A percentile compares a stretch with the other conserved stretches of the same genome.
These are phyloP conservation scores for Trichoplusia ni DNA, from an alignment of 1,140 invertebrate species.

Conservation along the genomic window DNA sequence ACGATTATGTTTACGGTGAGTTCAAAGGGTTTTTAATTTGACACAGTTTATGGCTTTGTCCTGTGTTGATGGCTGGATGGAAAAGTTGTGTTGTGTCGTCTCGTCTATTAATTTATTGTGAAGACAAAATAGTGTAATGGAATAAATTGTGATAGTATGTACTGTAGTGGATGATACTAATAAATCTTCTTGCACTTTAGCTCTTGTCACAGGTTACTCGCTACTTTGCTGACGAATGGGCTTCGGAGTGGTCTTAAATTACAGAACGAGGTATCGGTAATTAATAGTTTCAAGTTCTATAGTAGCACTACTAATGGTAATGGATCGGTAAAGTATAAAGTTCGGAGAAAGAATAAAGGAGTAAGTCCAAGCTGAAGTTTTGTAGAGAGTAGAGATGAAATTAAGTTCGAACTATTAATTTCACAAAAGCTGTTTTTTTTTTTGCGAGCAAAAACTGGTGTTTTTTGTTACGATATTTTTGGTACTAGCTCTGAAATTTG, in stretches of 20 bases:
- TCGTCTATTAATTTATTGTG: conserved; percentile 56
- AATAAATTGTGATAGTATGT: conserved; percentile 26
- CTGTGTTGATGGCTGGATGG: conserved; percentile 54
- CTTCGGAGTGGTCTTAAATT: neutral
- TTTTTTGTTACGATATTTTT: no score
- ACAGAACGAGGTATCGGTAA: no score
- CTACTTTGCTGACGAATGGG: neutral
- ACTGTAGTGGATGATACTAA: conserved; percentile 16
- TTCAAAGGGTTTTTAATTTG: conserved; percentile 79
- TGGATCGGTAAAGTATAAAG: no score
- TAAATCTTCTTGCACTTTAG: conserved; percentile 21
- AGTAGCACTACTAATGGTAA: no score
- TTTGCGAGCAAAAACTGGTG: no score
- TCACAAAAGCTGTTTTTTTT: no score
- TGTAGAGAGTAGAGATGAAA: no score
- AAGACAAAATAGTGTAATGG: conserved; percentile 44
- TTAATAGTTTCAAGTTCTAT: no score
- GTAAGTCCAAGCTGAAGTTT: no score
- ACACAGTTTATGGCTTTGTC: conserved; percentile 75
- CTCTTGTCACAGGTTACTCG: conserved; percentile 5
- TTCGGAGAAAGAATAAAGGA: no score
- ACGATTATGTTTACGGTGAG: conserved; percentile 71
- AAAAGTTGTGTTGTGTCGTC: conserved; percentile 36
- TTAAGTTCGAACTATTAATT: no score
- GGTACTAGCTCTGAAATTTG: no score